Conservation (phyloP, 2,113 vertebrate species). For the Nycticebus coucang region DNA sequence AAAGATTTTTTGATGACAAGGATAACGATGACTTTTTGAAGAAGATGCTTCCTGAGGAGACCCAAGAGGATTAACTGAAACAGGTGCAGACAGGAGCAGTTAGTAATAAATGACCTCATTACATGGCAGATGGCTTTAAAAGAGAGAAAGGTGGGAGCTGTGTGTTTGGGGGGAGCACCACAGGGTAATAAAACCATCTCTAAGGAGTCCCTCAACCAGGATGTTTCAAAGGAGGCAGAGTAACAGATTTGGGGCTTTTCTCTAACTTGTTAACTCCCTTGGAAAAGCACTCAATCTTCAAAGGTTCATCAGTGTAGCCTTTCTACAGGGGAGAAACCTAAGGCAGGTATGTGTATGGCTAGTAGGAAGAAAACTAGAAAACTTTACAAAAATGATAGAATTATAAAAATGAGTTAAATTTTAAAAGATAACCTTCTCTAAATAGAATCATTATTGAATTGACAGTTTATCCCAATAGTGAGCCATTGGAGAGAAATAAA, state of each 20-base stretch:
- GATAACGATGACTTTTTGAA: background rate
- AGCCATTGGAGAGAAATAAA: background rate
- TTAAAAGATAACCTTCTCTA: background rate
- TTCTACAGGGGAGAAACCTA: background rate
- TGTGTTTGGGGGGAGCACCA: background rate
- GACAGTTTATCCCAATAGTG: background rate
- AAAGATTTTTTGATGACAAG: background rate
- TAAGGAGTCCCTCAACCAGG: background rate
- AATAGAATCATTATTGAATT: background rate
- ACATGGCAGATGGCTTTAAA: background rate
- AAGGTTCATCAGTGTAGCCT: no score
- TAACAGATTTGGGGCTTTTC: background rate
- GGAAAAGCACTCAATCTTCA: conserved; percentile 12
- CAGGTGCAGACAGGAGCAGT: background rate
- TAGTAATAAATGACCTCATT: no score
- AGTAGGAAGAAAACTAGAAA: background rate
- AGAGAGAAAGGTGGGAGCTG: background rate
- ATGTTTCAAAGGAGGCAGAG: background rate
- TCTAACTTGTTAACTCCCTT: background rate
- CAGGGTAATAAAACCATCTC: background rate
- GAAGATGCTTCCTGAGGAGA: background rate
- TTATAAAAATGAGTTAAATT: background rate
- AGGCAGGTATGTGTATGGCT: background rate
- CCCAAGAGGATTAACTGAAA: background rate
- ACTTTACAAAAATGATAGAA: background rate